Conservation (phyloP, 2,113 vertebrate species). For the Triplophysa tibetana region DNA sequence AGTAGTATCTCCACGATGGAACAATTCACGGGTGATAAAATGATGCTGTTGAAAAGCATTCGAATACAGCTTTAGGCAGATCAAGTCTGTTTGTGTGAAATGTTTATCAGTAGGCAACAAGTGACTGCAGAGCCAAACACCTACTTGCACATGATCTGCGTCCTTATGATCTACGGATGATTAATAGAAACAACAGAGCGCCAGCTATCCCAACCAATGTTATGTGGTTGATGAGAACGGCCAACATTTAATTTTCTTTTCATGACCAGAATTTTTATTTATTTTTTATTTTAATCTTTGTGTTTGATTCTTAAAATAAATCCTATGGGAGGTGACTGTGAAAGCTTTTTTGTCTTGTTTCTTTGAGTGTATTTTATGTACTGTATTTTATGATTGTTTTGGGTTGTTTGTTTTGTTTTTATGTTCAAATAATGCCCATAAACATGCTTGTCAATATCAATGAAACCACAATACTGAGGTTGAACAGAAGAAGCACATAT, state of each 20-base stretch:
- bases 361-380: conserved; percentile 12
- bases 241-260: background rate
- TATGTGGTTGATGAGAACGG: background rate
- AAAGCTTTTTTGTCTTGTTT: background rate
- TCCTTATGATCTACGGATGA: background rate
- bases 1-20: conserved; percentile 3
- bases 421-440: background rate
- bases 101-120: background rate
- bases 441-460: background rate
- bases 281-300: background rate
- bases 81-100: background rate
- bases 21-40: conserved; percentile 22
- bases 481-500: background rate
- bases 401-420: conserved; percentile 21
- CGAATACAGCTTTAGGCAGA: background rate
- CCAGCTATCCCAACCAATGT: background rate
- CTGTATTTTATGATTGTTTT: background rate
- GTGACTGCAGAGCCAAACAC: background rate
- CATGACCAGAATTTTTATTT: background rate
- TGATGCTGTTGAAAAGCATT: background rate
- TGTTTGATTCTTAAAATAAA: background rate
- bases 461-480: background rate
- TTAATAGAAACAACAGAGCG: background rate
- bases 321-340: background rate
- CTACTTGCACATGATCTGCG: background rate